phyloP scores from a whole-genome alignment of 2,888 invertebrate genomes.

The Dynastes tityus region DNA sequence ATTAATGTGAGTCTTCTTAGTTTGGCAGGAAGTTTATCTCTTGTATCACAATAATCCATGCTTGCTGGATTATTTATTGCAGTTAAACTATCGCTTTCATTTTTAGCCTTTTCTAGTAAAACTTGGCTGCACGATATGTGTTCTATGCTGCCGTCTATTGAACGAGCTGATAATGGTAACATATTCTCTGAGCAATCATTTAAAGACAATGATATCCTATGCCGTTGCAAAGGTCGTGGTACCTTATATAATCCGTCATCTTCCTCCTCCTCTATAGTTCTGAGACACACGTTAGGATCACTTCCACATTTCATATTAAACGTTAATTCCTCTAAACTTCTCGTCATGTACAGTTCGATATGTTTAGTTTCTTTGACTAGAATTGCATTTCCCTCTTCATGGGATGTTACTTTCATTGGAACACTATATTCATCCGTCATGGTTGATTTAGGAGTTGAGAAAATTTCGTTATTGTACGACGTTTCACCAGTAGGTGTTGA shows the following conservation, averaged over 20 bases:
- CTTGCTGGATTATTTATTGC: constrained; percentile 55
- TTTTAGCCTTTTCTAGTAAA: constrained; percentile 47
- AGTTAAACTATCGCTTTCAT: constrained; percentile 35
- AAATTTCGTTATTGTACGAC: constrained; percentile 44
- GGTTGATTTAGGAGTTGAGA: constrained; percentile 46
- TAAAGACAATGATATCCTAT: constrained; percentile 66
- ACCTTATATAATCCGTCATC: constrained; percentile 67
- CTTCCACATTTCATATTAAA: constrained; percentile 65
- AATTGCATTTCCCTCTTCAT: constrained; percentile 23
- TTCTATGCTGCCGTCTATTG: constrained; percentile 62
- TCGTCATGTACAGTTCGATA: constrained; percentile 51
- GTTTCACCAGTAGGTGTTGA: constrained; percentile 37
- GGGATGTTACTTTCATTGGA: constrained; percentile 34
- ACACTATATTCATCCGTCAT: constrained; percentile 47
- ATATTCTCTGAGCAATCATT: constrained; percentile 65
- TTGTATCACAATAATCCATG: constrained; percentile 62
- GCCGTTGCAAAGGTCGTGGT: constrained; percentile 63
- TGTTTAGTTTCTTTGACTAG: constrained; percentile 43
- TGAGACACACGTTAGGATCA: constrained; percentile 64
- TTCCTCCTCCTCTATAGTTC: constrained; percentile 55
- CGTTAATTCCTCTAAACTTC: constrained; percentile 52
- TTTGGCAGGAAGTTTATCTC: constrained; percentile 63
- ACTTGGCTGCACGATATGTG: constrained; percentile 68
- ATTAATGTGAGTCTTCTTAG: constrained; percentile 62
- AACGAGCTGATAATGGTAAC: constrained; percentile 60